phyloP scores from a whole-genome alignment of 1,140 invertebrate genomes.

The Drosophila auraria region DNA sequence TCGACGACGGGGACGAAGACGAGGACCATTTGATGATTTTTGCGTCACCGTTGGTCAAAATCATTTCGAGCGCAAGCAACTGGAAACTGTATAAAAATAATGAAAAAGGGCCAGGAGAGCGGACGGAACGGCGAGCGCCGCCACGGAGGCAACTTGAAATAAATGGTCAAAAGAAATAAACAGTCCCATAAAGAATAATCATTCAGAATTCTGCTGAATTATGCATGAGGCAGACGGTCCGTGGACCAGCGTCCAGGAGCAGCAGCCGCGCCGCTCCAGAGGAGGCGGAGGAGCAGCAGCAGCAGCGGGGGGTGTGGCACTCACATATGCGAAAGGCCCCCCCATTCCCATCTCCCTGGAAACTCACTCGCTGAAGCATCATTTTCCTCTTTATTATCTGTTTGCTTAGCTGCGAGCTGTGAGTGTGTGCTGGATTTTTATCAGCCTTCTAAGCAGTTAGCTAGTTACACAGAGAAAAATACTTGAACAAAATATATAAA shows the following conservation, averaged over 20 bases:
- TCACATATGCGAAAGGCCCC: constrained; percentile 73
- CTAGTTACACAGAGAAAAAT: constrained; percentile 23
- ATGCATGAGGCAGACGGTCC: constrained; percentile 77
- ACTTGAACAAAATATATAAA: neutral
- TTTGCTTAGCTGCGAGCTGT: constrained; percentile 68
- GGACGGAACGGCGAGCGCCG: constrained; percentile 20
- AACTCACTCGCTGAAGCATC: constrained; percentile 47
- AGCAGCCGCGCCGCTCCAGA: constrained; percentile 51
- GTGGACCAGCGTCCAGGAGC: constrained; percentile 41
- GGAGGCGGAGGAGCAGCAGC: constrained; percentile 25
- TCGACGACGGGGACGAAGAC: constrained; percentile 32
- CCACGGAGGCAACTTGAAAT: constrained; percentile 80
- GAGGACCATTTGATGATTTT: constrained; percentile 77
- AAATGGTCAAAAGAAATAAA: constrained; percentile 85
- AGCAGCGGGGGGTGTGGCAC: constrained; percentile 61
- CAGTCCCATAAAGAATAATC: constrained; percentile 85
- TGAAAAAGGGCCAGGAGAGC: constrained; percentile 51
- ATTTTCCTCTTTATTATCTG: constrained; percentile 82
- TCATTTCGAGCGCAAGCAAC: constrained; percentile 82
- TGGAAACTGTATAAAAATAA: constrained; percentile 84
- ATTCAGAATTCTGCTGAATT: constrained; percentile 85
- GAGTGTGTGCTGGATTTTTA: constrained; percentile 78
- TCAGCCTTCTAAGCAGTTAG: constrained; percentile 80
- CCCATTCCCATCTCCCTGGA: neutral
- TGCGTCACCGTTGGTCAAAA: constrained; percentile 82